These are phyloP conservation scores for Heliconius aoede DNA, from an alignment of 2,888 invertebrate genomes.

Conservation along the genomic window DNA sequence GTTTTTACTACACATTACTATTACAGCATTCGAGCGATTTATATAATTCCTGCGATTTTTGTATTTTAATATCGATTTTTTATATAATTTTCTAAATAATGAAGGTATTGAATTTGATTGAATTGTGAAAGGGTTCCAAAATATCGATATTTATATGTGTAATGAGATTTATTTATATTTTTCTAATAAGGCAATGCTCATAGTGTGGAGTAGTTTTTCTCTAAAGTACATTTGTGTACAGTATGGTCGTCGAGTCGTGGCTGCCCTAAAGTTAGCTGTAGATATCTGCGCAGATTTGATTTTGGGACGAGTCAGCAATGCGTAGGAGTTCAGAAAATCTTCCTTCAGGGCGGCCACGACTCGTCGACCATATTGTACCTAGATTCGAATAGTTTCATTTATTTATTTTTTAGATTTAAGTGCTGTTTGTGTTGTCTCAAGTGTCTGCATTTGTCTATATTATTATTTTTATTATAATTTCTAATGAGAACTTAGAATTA, in stretches of 20 bases:
- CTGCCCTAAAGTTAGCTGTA: too few species aligned
- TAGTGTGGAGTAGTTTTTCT: neutral
- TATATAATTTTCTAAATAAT: neutral
- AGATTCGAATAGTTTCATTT: slow-evolving; percentile 60
- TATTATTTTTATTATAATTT: neutral
- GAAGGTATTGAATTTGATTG: neutral
- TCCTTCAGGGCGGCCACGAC: too few species aligned
- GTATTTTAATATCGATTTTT: slow-evolving; percentile 21
- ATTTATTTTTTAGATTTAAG: slow-evolving; percentile 69
- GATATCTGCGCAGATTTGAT: too few species aligned
- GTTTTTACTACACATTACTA: slow-evolving; percentile 28
- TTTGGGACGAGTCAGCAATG: too few species aligned
- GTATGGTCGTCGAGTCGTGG: too few species aligned
- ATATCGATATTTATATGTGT: slow-evolving; percentile 19
- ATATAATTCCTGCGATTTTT: slow-evolving; percentile 21
- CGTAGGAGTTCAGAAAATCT: too few species aligned
- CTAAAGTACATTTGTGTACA: too few species aligned
- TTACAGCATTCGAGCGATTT: slow-evolving; percentile 20
- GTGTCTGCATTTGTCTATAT: slow-evolving; percentile 17
- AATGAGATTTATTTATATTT: slow-evolving; percentile 5
- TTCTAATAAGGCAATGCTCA: slow-evolving; percentile 6
- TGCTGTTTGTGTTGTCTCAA: slow-evolving; percentile 63
- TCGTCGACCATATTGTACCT: too few species aligned
- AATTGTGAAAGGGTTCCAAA: neutral
- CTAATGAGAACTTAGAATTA: neutral